These are phyloP conservation scores for Paramacrobiotus metropolitanus DNA, from an alignment of 1,140 invertebrate species.

Conservation along the genomic window DNA sequence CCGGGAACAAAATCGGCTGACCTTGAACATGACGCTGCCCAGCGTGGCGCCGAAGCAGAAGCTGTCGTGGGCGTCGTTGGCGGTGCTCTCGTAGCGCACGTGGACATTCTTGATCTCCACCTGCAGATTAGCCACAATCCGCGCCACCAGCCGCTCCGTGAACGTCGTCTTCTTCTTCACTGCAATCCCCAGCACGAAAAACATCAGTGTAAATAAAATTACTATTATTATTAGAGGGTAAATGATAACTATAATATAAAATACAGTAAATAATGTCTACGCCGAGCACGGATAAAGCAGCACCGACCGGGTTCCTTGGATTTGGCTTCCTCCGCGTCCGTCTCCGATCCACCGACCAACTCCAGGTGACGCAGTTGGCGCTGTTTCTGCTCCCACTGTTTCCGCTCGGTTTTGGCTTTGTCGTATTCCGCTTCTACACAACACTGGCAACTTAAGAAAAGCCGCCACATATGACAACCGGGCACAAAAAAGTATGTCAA, in stretches of 20 bases:
- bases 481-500: background rate
- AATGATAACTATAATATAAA: too few relatives aligned
- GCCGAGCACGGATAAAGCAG: too few relatives aligned
- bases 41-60: constrained; percentile 70
- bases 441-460: background rate
- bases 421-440: constrained; percentile 52
- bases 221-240: too few relatives aligned
- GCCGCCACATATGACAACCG: constrained; percentile 2
- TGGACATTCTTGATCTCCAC: constrained; percentile 78
- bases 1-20: background rate
- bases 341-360: background rate
- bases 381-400: constrained; percentile 51
- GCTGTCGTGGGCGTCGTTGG: constrained; percentile 45
- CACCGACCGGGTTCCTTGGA: constrained; percentile 49
- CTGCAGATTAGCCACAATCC: constrained; percentile 94
- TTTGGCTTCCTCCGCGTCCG: constrained; percentile 34
- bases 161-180: constrained; percentile 59
- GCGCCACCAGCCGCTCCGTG: constrained; percentile 74
- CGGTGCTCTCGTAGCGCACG: constrained; percentile 74
- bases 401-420: constrained; percentile 59
- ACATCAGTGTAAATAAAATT: background rate
- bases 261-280: too few relatives aligned
- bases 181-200: background rate
- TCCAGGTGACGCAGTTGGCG: constrained; percentile 28
- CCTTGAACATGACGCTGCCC: constrained; percentile 40